phyloP scores from a whole-genome alignment of 23 tunicate species.

The Oikopleura dioica region DNA sequence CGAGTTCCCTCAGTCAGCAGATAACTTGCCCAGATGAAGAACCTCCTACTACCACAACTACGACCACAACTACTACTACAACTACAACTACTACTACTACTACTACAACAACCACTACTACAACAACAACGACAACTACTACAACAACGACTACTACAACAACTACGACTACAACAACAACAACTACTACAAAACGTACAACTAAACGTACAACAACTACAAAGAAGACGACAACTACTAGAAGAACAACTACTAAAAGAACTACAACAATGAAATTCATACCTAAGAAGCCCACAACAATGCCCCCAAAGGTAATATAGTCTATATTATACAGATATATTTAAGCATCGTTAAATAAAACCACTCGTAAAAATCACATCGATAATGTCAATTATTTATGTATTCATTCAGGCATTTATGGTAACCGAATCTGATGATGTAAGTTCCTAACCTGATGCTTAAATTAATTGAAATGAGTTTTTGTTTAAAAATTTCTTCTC shows the following conservation, averaged over 20 bases:
- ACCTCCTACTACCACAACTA: background rate
- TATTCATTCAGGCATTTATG: no score
- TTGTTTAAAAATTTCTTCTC: no score
- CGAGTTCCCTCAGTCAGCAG: background rate
- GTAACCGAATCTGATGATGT: no score
- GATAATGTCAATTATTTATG: no score
- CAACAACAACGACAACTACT: background rate
- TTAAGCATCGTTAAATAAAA: no score
- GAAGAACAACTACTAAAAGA: background rate
- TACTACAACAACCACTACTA: background rate
- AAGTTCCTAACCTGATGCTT: no score
- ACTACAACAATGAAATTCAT: background rate
- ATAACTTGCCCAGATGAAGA: background rate
- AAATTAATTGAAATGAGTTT: no score
- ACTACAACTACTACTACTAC: background rate
- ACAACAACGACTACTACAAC: background rate
- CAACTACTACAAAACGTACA: background rate
- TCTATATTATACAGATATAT: no score
- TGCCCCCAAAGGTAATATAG: background rate
- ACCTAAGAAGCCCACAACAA: background rate
- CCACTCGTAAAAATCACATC: no score
- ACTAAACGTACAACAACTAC: background rate
- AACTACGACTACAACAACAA: background rate
- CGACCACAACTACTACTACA: background rate
- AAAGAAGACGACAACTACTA: background rate